Percentiles rank a stretch among this genome's conserved stretches.
These are phyloP conservation scores for Orthochromis indermauri DNA, from an alignment of 2,113 vertebrate genomes.

Conservation along the genomic window DNA sequence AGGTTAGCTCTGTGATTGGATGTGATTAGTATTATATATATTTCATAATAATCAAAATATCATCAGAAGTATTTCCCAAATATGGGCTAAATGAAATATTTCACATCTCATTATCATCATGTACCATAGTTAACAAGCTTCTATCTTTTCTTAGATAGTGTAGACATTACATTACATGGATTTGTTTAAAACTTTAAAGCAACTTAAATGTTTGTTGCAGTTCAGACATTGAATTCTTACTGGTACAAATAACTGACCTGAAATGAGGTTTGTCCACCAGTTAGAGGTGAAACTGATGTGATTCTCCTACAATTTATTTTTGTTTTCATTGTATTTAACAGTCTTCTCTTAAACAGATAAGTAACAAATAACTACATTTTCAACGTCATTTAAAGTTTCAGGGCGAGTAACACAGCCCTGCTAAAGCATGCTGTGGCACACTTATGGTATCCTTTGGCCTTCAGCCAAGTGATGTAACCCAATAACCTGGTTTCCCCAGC, in stretches of 20 bases:
- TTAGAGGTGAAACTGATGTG: not conserved
- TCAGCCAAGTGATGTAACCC: constrained; percentile 16
- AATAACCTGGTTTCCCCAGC: constrained; percentile 2
- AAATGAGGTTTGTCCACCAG: not conserved
- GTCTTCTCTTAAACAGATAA: not conserved
- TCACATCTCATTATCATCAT: not conserved
- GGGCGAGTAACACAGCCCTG: not conserved
- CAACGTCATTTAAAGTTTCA: not conserved
- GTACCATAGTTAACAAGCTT: not conserved
- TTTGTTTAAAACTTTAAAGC: not conserved
- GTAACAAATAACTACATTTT: not conserved
- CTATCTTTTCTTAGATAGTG: not conserved
- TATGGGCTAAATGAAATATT: not conserved
- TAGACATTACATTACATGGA: not conserved
- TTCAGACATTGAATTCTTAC: not conserved
- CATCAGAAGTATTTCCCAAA: not conserved
- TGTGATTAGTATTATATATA: not conserved
- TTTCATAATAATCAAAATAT: not conserved
- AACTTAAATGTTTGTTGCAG: not conserved
- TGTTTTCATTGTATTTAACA: not conserved
- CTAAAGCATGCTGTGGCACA: not conserved
- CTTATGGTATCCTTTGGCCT: not conserved
- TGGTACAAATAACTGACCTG: not conserved
- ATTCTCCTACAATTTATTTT: not conserved
- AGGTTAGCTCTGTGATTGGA: not conserved